Conservation (phyloP, 2,113 vertebrate genomes). For the Alouatta palliata region DNA sequence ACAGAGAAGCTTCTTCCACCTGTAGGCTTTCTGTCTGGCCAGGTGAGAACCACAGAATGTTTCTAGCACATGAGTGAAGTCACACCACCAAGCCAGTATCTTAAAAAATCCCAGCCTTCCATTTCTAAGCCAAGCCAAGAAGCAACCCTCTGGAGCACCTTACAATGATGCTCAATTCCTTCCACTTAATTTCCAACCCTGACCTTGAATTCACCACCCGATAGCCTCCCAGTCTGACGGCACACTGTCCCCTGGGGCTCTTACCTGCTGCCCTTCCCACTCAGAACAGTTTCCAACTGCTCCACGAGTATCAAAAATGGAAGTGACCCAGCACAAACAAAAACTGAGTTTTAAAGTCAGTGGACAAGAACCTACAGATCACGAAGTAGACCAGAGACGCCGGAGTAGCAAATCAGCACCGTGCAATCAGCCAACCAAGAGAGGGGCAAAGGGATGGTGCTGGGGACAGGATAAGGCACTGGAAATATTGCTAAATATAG, state of each 20-base stretch:
- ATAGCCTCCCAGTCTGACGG: neutral
- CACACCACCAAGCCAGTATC: neutral
- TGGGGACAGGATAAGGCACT: neutral
- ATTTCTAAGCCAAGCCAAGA: neutral
- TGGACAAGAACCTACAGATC: conserved; percentile 42
- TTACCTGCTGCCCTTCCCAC: conserved; percentile 48
- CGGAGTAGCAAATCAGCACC: conserved; percentile 33
- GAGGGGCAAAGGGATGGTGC: conserved; percentile 32
- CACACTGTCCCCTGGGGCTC: neutral
- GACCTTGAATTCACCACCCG: neutral
- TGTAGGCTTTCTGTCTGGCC: neutral
- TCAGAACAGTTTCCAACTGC: neutral
- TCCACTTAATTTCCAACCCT: neutral
- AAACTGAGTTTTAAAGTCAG: conserved; percentile 30
- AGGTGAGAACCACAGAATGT: neutral
- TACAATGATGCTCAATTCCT: neutral
- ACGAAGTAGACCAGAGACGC: neutral
- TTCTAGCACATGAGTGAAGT: neutral
- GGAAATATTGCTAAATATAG: conserved; percentile 80
- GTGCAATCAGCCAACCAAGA: neutral
- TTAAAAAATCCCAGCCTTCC: neutral
- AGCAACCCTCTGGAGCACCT: neutral
- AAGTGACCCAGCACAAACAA: conserved; percentile 28
- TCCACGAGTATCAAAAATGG: conserved; percentile 44
- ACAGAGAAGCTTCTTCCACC: neutral